Evolutionary conservation across 2,797 vertebrate genomes (phyloP).

Genomic region (Labroides dimidiatus): DNA sequence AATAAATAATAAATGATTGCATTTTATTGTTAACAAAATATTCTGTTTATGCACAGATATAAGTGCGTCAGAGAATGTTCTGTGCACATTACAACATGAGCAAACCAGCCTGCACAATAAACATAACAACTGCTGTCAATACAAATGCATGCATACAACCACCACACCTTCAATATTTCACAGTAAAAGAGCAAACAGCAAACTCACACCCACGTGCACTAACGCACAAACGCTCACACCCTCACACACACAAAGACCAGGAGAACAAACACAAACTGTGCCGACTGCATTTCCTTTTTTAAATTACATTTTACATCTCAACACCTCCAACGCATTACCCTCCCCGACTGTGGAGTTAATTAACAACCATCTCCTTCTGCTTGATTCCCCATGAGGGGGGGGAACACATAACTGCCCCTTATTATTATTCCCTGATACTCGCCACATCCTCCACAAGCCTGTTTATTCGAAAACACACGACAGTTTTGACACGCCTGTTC

Average conservation of each 20-base stretch:
- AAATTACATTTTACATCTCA: constrained; percentile 91
- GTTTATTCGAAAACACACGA: constrained; percentile 49
- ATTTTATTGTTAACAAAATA: background rate
- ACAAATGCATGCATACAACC: constrained; percentile 16
- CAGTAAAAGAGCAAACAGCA: constrained; percentile 36
- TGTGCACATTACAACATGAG: background rate
- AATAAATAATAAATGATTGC: background rate
- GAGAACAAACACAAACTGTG: constrained; percentile 73
- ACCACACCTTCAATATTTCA: constrained; percentile 48
- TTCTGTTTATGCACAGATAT: background rate
- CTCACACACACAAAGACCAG: constrained; percentile 31
- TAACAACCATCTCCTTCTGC: constrained; percentile 86
- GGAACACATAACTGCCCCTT: constrained; percentile 74
- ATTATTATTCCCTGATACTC: constrained; percentile 73
- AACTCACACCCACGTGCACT: constrained; percentile 25
- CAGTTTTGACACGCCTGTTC: constrained; percentile 9
- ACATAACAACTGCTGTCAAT: constrained; percentile 22
- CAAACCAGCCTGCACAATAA: constrained; percentile 28
- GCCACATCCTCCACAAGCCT: constrained; percentile 62
- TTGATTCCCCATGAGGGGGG: constrained; percentile 78
- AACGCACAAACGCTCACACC: constrained; percentile 13
- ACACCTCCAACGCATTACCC: constrained; percentile 80
- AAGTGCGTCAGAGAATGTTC: constrained; percentile 1
- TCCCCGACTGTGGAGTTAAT: constrained; percentile 89
- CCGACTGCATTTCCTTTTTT: constrained; percentile 84